A percentile compares a stretch with the other conserved stretches of the same genome.
These are phyloP conservation scores for Drosophila murphyi DNA, from an alignment of 1,140 invertebrate genomes.

Conservation along the genomic window DNA sequence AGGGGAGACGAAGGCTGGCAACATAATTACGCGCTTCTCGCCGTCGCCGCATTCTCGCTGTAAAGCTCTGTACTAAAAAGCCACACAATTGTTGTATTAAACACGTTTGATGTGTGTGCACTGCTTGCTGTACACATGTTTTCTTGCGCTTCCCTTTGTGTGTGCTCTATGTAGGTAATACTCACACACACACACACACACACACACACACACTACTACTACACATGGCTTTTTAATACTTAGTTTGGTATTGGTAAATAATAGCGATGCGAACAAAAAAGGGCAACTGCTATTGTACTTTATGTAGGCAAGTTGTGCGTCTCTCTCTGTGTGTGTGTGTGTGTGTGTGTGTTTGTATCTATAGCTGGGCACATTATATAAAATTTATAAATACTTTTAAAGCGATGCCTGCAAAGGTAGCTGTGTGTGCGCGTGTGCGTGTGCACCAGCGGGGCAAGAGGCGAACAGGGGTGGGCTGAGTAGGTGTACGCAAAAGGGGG, in stretches of 20 bases:
- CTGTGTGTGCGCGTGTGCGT: constrained; percentile 25
- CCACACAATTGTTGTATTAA: constrained; percentile 77
- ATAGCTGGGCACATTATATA: constrained; percentile 65
- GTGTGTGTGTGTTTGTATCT: constrained; percentile 35
- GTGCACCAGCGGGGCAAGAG: not conserved
- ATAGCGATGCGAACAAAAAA: constrained; percentile 61
- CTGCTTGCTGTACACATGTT: constrained; percentile 58
- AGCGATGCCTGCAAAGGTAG: constrained; percentile 67
- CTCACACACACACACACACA: constrained; percentile 37
- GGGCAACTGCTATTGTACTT: constrained; percentile 73
- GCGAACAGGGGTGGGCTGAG: too few relatives aligned
- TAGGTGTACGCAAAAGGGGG: too few relatives aligned
- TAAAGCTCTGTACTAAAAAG: constrained; percentile 63
- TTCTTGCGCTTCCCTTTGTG: constrained; percentile 7
- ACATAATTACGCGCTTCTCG: constrained; percentile 43
- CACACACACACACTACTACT: constrained; percentile 6
- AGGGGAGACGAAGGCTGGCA: constrained; percentile 17
- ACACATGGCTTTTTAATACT: constrained; percentile 66
- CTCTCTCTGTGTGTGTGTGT: constrained; percentile 15
- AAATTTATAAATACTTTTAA: constrained; percentile 80
- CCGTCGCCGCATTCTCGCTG: constrained; percentile 8
- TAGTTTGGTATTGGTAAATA: constrained; percentile 77
- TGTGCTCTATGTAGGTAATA: constrained; percentile 40
- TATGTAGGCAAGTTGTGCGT: constrained; percentile 49
- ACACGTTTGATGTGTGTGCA: constrained; percentile 54